These are phyloP conservation scores for Tapera naevia DNA, from an alignment of 2,797 vertebrate species.

Conservation along the genomic window DNA sequence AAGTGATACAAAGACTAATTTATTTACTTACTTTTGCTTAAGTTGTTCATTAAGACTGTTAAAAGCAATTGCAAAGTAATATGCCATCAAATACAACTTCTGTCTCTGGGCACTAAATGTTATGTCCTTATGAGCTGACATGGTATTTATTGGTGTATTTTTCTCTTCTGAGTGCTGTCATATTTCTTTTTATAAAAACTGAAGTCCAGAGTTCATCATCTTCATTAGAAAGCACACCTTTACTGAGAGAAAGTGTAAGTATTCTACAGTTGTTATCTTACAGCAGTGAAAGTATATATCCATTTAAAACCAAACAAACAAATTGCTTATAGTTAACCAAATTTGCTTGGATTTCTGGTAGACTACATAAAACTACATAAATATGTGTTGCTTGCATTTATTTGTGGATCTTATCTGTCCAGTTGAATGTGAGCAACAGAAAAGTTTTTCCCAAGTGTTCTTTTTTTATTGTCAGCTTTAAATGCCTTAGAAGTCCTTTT, in stretches of 20 bases:
- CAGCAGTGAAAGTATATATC: background rate
- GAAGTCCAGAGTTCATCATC: slow-evolving; percentile 73
- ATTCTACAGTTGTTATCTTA: slow-evolving; percentile 7
- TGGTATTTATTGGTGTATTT: slow-evolving; percentile 35
- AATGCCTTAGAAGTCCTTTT: background rate
- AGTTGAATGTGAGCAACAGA: background rate
- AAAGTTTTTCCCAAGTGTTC: background rate
- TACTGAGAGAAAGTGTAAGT: slow-evolving; percentile 84
- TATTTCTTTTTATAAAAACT: slow-evolving; percentile 89
- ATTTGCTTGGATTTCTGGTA: background rate
- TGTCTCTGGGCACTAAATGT: background rate
- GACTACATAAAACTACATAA: background rate
- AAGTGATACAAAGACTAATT: background rate
- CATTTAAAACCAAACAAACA: background rate
- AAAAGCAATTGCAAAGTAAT: background rate
- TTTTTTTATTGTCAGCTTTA: background rate
- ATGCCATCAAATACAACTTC: background rate
- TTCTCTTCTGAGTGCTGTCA: slow-evolving; percentile 81
- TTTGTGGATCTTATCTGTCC: background rate
- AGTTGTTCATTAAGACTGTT: background rate
- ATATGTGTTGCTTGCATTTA: background rate
- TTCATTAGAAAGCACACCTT: slow-evolving; percentile 69
- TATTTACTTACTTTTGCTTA: background rate
- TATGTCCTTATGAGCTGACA: background rate
- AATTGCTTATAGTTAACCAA: background rate